These are phyloP conservation scores for Sinhomidia bicolor DNA, from an alignment of 2,888 invertebrate genomes.

Conservation along the genomic window DNA sequence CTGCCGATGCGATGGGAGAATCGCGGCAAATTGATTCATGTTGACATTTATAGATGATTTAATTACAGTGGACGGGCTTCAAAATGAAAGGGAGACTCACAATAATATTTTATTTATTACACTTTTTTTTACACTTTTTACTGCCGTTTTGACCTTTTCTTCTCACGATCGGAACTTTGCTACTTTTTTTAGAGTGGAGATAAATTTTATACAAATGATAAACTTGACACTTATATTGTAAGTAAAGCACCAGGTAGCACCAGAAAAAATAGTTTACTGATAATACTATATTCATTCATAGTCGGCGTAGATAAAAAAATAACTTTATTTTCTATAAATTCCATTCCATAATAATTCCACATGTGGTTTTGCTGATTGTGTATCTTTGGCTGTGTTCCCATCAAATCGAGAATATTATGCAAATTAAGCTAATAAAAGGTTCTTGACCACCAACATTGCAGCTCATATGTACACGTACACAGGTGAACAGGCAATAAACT, in stretches of 20 bases:
- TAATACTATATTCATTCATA: no score
- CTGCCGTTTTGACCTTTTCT: background rate
- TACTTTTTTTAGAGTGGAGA: background rate
- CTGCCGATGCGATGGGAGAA: background rate
- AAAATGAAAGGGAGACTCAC: conserved; percentile 27
- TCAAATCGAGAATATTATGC: background rate
- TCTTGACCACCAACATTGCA: conserved; percentile 9
- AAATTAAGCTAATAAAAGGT: background rate
- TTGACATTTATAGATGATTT: conserved; percentile 38
- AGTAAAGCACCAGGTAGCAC: background rate
- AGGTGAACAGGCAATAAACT: background rate
- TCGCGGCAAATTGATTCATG: conserved; percentile 18
- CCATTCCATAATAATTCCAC: background rate
- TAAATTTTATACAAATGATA: background rate
- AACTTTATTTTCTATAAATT: no score
- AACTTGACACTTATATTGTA: conserved; percentile 18
- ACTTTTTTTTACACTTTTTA: background rate
- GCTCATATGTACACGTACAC: background rate
- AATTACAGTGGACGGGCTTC: conserved; percentile 14
- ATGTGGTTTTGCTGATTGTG: background rate
- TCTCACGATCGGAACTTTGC: background rate
- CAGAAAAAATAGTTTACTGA: background rate
- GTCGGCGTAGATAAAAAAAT: no score
- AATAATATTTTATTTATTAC: conserved; percentile 22
- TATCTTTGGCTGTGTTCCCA: background rate